Conservation (phyloP, 2,888 invertebrate species). For the Idaea straminata region DNA sequence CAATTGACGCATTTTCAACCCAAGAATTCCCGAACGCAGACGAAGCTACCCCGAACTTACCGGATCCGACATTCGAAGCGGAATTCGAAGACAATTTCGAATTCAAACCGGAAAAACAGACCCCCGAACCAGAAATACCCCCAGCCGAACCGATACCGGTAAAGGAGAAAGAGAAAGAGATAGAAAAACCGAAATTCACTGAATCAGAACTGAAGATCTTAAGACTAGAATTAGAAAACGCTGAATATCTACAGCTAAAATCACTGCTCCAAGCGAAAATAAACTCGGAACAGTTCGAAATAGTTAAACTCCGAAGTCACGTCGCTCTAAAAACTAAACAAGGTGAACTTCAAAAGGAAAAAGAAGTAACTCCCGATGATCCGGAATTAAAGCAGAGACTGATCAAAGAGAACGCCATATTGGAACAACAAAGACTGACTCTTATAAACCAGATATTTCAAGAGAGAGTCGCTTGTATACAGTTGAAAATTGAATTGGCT, state of each 20-base stretch:
- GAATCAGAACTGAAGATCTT: conserved; percentile 80
- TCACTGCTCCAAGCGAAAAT: conserved; percentile 85
- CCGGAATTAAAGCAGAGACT: conserved; percentile 64
- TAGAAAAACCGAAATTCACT: conserved; percentile 75
- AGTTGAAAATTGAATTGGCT: conserved; percentile 85
- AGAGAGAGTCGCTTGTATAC: conserved; percentile 85
- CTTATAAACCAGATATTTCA: conserved; percentile 86
- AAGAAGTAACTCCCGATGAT: conserved; percentile 62
- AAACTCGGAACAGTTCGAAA: conserved; percentile 86
- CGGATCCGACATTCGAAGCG: conserved; percentile 36
- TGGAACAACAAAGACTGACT: conserved; percentile 84
- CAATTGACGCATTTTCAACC: conserved; percentile 38
- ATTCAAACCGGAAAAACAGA: conserved; percentile 47
- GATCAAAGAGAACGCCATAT: conserved; percentile 82
- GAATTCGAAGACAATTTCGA: conserved; percentile 43
- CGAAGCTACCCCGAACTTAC: conserved; percentile 40
- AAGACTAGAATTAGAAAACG: conserved; percentile 83
- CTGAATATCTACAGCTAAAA: conserved; percentile 84
- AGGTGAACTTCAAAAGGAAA: conserved; percentile 57
- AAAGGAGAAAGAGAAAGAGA: conserved; percentile 40
- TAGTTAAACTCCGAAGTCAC: conserved; percentile 81
- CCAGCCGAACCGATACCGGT: conserved; percentile 44
- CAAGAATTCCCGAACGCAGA: conserved; percentile 43
- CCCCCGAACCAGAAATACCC: conserved; percentile 42
- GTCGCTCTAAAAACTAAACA: conserved; percentile 74